phyloP scores from a whole-genome alignment of 2,888 invertebrate genomes.

The Hypolimnas misippus region DNA sequence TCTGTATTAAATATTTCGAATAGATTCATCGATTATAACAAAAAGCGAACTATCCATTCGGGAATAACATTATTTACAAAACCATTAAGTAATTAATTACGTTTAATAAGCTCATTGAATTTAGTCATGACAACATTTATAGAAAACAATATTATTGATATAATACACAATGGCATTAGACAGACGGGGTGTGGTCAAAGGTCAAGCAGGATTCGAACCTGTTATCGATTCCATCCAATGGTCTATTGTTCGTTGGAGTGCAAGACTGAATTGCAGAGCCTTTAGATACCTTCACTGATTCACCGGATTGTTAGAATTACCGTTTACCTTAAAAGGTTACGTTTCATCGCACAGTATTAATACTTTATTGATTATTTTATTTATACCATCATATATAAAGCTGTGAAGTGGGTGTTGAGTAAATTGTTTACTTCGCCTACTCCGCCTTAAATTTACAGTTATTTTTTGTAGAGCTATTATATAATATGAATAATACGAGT shows the following conservation, averaged over 20 bases:
- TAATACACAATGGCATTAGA: slow-evolving; percentile 23
- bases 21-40: too few relatives aligned
- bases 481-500: too few relatives aligned
- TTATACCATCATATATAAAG: slow-evolving; percentile 2
- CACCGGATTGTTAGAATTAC: not conserved
- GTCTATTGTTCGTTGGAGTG: slow-evolving; percentile 9
- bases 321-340: slow-evolving; percentile 18
- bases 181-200: slow-evolving; percentile 22
- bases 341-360: slow-evolving; percentile 10
- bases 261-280: not conserved
- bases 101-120: not conserved
- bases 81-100: not conserved
- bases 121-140: not conserved
- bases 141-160: slow-evolving; percentile 3
- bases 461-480: too few relatives aligned
- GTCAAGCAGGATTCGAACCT: slow-evolving; percentile 14
- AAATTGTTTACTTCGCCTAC: slow-evolving; percentile 1
- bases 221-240: slow-evolving; percentile 21
- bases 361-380: slow-evolving; percentile 26
- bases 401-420: slow-evolving; percentile 5
- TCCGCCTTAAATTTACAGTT: too few relatives aligned
- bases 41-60: too few relatives aligned
- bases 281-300: slow-evolving; percentile 1
- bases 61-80: too few relatives aligned
- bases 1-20: too few relatives aligned